Conservation (phyloP, 2,797 vertebrate species). For the Euphonia xanthogaster region DNA sequence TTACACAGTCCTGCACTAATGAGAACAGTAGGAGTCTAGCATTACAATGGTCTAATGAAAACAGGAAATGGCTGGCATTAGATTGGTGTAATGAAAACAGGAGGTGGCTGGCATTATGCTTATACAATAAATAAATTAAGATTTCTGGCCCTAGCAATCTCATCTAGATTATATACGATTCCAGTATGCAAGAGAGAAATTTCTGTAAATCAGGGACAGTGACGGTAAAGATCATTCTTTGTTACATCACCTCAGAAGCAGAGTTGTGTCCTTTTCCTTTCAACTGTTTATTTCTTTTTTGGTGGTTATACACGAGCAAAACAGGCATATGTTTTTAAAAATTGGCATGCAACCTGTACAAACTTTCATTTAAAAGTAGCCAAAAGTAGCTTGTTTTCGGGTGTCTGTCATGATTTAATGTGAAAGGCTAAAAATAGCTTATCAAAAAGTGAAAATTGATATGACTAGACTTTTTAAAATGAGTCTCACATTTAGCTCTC, state of each 20-base stretch:
- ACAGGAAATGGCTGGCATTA: constrained; percentile 83
- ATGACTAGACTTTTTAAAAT: not conserved
- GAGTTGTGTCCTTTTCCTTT: not conserved
- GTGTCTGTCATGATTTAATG: not conserved
- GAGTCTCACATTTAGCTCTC: not conserved
- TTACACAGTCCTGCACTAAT: constrained; percentile 84
- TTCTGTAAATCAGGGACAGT: not conserved
- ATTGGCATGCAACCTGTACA: not conserved
- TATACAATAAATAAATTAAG: constrained; percentile 74
- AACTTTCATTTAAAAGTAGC: not conserved
- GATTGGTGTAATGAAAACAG: constrained; percentile 81
- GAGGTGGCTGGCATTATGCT: constrained; percentile 75
- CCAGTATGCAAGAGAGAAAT: not conserved
- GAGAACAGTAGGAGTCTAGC: constrained; percentile 81
- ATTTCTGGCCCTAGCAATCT: constrained; percentile 67
- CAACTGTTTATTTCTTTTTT: not conserved
- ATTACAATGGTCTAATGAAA: constrained; percentile 84
- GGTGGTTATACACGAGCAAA: not conserved
- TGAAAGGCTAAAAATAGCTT: not conserved
- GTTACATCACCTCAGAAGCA: not conserved
- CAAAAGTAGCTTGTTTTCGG: not conserved
- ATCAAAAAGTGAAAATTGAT: not conserved
- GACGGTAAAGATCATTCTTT: not conserved
- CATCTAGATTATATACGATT: constrained; percentile 62
- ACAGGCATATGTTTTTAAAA: not conserved